Conservation (phyloP, 2,888 invertebrate genomes). For the Chirona hameri region DNA sequence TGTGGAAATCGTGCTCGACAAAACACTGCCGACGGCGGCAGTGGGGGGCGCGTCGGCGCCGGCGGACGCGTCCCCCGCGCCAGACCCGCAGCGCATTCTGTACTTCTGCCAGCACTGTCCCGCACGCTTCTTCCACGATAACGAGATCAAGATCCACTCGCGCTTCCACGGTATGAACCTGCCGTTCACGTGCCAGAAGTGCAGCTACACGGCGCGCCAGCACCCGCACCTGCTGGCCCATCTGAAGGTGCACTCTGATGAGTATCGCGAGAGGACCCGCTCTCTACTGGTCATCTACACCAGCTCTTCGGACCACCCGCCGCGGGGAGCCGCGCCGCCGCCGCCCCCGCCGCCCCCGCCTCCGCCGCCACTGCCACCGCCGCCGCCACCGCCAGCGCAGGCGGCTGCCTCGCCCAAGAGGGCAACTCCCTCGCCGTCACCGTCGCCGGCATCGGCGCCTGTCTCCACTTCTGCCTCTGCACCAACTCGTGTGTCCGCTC, state of each 20-base stretch:
- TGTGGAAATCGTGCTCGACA: constrained; percentile 2
- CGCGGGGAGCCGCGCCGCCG: constrained; percentile 55
- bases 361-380: neutral
- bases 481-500: neutral
- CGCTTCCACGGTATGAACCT: constrained; percentile 63
- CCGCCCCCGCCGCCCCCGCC: too few relatives aligned
- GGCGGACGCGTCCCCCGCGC: constrained; percentile 1
- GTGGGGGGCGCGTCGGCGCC: neutral
- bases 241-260: constrained; percentile 66
- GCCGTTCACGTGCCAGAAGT: constrained; percentile 67
- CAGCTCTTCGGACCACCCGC: constrained; percentile 60
- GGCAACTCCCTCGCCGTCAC: neutral
- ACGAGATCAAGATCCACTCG: constrained; percentile 68
- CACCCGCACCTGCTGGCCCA: constrained; percentile 66
- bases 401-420: neutral
- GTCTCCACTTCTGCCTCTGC: too few relatives aligned
- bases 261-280: constrained; percentile 58
- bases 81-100: constrained; percentile 42
- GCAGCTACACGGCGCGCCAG: constrained; percentile 70
- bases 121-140: constrained; percentile 71
- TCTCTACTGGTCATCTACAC: constrained; percentile 57
- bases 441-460: constrained; percentile 29
- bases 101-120: constrained; percentile 79
- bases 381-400: neutral
- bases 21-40: constrained; percentile 27